Evolutionary conservation across 2,113 vertebrate genomes (phyloP).

Genomic region (Gymnocephalus cernua): DNA sequence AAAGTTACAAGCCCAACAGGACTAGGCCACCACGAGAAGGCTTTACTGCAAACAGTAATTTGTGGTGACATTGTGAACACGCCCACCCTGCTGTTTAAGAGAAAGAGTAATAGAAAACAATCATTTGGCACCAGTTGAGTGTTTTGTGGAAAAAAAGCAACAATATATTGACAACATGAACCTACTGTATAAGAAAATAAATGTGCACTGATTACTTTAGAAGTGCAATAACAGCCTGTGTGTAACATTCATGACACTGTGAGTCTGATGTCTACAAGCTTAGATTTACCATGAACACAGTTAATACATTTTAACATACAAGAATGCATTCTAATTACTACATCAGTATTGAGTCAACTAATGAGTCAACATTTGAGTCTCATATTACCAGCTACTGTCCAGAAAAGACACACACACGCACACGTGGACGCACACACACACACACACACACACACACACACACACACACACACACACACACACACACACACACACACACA

Average conservation of each 20-base stretch:
- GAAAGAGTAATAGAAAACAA: conserved; percentile 23
- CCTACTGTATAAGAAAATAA: neutral
- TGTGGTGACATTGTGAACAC: conserved; percentile 30
- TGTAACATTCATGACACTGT: neutral
- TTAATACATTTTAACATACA: neutral
- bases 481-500: neutral
- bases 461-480: neutral
- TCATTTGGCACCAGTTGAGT: neutral
- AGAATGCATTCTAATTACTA: neutral
- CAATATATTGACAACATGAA: neutral
- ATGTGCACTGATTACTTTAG: neutral
- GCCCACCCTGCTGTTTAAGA: neutral
- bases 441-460: neutral
- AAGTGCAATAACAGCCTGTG: neutral
- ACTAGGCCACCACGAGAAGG: neutral
- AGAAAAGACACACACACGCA: neutral
- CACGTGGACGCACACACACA: neutral
- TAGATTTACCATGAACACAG: neutral
- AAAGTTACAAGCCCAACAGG: conserved; percentile 10
- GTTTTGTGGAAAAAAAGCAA: conserved; percentile 3
- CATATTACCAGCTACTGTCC: neutral
- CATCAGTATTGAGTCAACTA: neutral
- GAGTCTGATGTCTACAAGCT: neutral
- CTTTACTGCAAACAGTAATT: conserved; percentile 53
- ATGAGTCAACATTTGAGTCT: conserved; percentile 8